Evolutionary conservation across 30 jellyfish, hydroid and myxozoan genomes (phyloP).

Genomic region (Hydractinia symbiolongicarpus): DNA sequence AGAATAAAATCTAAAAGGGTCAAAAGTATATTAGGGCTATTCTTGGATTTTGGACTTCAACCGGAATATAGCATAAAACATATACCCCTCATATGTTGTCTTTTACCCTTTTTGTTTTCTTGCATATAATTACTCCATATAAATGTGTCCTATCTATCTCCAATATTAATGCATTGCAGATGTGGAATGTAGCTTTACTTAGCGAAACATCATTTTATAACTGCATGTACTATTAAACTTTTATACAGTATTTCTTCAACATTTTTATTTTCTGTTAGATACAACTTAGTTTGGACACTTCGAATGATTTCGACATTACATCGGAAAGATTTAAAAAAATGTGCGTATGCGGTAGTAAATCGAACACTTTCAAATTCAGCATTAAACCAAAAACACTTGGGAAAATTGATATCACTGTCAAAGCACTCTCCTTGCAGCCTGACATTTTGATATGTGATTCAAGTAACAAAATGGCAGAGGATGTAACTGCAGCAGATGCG

Average conservation of each 20-base stretch:
- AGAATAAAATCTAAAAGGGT: too few species aligned
- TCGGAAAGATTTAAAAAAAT: conserved; percentile 28
- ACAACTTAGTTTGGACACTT: conserved; percentile 33
- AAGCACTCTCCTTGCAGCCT: conserved; percentile 48
- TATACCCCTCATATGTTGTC: too few species aligned
- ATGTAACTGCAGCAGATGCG: conserved; percentile 54
- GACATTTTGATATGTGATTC: conserved; percentile 41
- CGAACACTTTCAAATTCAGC: conserved; percentile 69
- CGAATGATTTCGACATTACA: conserved; percentile 33
- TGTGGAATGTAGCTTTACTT: too few species aligned
- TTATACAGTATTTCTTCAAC: neutral
- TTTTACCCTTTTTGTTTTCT: too few species aligned
- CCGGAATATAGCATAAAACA: too few species aligned
- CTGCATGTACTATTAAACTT: neutral
- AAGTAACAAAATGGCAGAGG: conserved; percentile 19
- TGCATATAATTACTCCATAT: too few species aligned
- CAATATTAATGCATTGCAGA: too few species aligned
- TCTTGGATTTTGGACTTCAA: too few species aligned
- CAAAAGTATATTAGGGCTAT: too few species aligned
- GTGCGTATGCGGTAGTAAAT: conserved; percentile 63
- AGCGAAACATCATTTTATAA: too few species aligned
- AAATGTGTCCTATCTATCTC: too few species aligned
- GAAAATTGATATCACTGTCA: conserved; percentile 49
- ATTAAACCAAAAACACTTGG: conserved; percentile 56
- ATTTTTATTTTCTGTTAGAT: conserved; percentile 32